Evolutionary conservation across 2,113 vertebrate species (phyloP).

Genomic region (Hoplias malabaricus): DNA sequence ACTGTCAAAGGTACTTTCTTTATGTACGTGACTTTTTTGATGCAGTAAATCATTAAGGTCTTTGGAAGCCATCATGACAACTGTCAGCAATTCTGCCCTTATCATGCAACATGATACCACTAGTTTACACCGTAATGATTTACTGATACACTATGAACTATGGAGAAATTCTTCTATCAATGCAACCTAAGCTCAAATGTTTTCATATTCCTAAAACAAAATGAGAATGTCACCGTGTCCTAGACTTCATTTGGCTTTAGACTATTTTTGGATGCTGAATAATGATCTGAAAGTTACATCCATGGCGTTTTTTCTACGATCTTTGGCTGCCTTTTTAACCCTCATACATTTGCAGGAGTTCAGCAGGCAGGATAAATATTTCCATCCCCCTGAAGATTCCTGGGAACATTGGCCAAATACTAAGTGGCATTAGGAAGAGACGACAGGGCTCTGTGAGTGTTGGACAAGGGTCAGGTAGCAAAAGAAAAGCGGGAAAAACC

Average conservation of each 20-base stretch:
- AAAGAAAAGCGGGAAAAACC: constrained; percentile 60
- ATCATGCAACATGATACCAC: too few relatives aligned
- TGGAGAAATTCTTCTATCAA: too few relatives aligned
- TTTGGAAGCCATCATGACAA: too few relatives aligned
- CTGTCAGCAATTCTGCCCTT: too few relatives aligned
- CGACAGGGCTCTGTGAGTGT: constrained; percentile 54
- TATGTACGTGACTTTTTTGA: too few relatives aligned
- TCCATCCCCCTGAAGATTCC: constrained; percentile 3
- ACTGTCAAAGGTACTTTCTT: too few relatives aligned
- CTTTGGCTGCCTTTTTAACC: neutral
- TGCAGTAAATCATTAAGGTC: too few relatives aligned
- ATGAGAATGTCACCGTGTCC: neutral
- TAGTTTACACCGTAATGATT: too few relatives aligned
- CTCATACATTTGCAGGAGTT: neutral
- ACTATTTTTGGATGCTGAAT: neutral
- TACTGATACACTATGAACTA: too few relatives aligned
- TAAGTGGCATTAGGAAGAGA: constrained; percentile 54
- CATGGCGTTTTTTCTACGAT: neutral
- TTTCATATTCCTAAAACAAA: neutral
- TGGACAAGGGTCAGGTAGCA: constrained; percentile 64
- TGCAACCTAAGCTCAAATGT: neutral
- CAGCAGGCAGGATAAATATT: constrained; percentile 39
- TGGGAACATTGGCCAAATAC: constrained; percentile 45
- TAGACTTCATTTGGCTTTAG: neutral
- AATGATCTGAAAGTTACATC: neutral